Conservation (phyloP, 1,140 invertebrate genomes). For the Brachionus rubens region DNA sequence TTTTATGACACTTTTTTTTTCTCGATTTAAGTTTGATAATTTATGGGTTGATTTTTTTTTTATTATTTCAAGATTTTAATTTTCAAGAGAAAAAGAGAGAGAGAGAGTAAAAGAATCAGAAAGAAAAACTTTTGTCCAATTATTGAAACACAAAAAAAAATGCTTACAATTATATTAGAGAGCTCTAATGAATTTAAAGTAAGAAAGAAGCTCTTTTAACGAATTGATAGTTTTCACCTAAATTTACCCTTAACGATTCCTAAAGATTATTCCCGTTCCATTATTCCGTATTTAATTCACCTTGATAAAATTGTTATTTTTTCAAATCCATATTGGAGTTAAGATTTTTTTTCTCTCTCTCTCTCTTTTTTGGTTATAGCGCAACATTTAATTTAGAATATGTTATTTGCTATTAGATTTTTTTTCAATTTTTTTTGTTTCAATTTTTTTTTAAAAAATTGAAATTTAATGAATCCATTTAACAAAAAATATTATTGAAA, state of each 20-base stretch:
- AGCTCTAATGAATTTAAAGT: constrained; percentile 31
- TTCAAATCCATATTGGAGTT: constrained; percentile 34
- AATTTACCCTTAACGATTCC: background rate
- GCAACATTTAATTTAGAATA: constrained; percentile 26
- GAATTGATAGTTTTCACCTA: constrained; percentile 10
- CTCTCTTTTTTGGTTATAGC: no score
- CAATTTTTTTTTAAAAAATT: constrained; percentile 24
- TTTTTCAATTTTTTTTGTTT: constrained; percentile 31
- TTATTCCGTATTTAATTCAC: background rate
- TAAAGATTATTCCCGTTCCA: constrained; percentile 2
- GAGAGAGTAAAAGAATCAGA: background rate
- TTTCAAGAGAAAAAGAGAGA: constrained; percentile 13
- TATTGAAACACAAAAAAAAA: constrained; percentile 39
- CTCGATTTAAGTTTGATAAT: constrained; percentile 37
- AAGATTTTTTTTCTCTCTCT: constrained; percentile 7
- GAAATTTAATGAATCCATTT: constrained; percentile 42
- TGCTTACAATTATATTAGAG: constrained; percentile 42
- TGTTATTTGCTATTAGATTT: constrained; percentile 25
- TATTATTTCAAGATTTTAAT: constrained; percentile 37
- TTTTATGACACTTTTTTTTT: constrained; percentile 22
- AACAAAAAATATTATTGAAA: constrained; percentile 45
- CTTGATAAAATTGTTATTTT: constrained; percentile 35
- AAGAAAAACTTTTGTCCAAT: constrained; percentile 44
- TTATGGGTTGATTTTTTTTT: constrained; percentile 41
- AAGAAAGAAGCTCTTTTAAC: constrained; percentile 42